A percentile compares a stretch with the other conserved stretches of the same genome.
phyloP scores from a whole-genome alignment of 2,888 invertebrate genomes.

The Coleophora deauratella region DNA sequence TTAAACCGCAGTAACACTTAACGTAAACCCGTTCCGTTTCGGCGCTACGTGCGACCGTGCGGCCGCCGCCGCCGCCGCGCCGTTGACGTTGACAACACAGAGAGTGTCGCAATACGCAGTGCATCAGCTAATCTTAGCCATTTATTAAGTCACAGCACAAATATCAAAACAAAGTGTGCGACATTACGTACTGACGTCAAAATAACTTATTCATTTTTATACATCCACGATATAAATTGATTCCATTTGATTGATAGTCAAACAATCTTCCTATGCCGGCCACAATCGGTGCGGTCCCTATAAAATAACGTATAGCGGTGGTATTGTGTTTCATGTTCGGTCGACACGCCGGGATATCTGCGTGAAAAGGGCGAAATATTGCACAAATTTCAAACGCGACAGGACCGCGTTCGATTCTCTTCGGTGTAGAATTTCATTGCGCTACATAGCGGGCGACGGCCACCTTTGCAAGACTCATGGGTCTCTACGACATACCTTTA shows the following conservation, averaged over 20 bases:
- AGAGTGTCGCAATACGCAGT: too few relatives aligned
- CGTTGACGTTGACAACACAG: background rate
- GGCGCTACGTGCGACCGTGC: constrained; percentile 15
- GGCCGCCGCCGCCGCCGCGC: background rate
- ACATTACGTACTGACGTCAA: too few relatives aligned
- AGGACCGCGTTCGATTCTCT: constrained; percentile 71
- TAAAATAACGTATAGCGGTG: constrained; percentile 68
- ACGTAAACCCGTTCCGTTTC: constrained; percentile 34
- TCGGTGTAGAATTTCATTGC: constrained; percentile 71
- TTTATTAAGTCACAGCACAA: too few relatives aligned
- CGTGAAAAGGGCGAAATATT: constrained; percentile 73
- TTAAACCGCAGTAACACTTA: constrained; percentile 45
- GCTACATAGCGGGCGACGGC: constrained; percentile 44
- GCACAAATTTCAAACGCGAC: constrained; percentile 71
- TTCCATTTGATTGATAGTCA: constrained; percentile 3
- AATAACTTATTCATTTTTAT: too few relatives aligned
- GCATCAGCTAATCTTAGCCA: too few relatives aligned
- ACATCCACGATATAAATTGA: constrained; percentile 16
- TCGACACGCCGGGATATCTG: constrained; percentile 69
- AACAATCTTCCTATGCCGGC: constrained; percentile 8
- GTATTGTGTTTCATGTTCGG: constrained; percentile 73
- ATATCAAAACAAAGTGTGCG: too few relatives aligned
- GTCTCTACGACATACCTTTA: constrained; percentile 41
- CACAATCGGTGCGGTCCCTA: constrained; percentile 43
- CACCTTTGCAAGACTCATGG: constrained; percentile 44